Evolutionary conservation across 2,888 invertebrate genomes (phyloP).

Genomic region (Coelinius sp.): DNA sequence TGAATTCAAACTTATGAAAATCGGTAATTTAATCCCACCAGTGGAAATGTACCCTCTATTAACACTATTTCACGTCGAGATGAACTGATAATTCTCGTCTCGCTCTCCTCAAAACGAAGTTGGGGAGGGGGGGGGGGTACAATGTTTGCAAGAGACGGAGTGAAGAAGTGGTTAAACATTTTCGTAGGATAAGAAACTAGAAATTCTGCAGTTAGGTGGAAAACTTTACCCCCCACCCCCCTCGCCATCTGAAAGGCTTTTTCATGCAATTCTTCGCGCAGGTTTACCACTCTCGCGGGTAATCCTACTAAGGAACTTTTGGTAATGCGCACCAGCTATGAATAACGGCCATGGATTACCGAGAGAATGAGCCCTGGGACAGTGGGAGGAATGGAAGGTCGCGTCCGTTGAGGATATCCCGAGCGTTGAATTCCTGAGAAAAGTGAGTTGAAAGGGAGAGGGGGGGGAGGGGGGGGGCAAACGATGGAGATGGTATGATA

Average conservation of each 20-base stretch:
- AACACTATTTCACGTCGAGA: slow-evolving; percentile 16
- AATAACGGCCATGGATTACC: slow-evolving; percentile 60
- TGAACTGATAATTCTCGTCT: slow-evolving; percentile 6
- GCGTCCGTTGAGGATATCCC: slow-evolving; percentile 21
- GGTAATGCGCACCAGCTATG: slow-evolving; percentile 59
- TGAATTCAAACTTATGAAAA: background rate
- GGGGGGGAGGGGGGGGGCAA: background rate
- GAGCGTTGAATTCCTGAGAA: slow-evolving; percentile 23
- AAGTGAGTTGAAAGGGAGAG: background rate
- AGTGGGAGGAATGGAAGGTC: slow-evolving; percentile 24
- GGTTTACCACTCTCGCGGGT: slow-evolving; percentile 52
- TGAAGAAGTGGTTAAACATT: slow-evolving; percentile 28
- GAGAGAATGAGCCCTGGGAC: slow-evolving; percentile 37
- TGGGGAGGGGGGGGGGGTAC: background rate
- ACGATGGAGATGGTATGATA: slow-evolving; percentile 23
- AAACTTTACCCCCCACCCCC: slow-evolving; percentile 42
- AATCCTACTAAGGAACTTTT: slow-evolving; percentile 62
- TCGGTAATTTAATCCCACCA: background rate
- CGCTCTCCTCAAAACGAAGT: background rate
- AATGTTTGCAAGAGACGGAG: background rate
- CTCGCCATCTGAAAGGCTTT: slow-evolving; percentile 42
- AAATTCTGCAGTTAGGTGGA: slow-evolving; percentile 31
- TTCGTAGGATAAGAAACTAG: slow-evolving; percentile 27
- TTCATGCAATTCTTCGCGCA: slow-evolving; percentile 37
- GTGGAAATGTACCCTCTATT: background rate